Evolutionary conservation across 2,113 vertebrate species (phyloP).

Genomic region (Ochotona princeps): DNA sequence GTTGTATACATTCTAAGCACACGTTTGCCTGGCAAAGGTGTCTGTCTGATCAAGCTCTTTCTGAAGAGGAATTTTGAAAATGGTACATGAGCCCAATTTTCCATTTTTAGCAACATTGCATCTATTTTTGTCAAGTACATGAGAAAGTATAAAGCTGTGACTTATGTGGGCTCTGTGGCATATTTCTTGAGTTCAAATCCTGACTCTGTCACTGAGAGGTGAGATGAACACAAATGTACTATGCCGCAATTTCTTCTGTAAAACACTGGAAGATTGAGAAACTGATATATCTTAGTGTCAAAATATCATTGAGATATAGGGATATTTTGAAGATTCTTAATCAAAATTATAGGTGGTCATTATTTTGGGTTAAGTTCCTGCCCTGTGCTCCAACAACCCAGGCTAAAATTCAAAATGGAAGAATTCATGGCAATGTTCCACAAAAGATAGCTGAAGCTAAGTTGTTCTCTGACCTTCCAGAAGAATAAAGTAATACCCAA

Average conservation of each 20-base stretch:
- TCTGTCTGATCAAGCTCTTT: neutral
- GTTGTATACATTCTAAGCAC: neutral
- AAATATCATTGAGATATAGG: too few species aligned
- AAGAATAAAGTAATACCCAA: neutral
- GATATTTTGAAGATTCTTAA: neutral
- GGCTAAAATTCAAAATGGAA: neutral
- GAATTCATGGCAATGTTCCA: neutral
- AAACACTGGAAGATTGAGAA: neutral
- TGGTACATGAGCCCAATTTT: neutral
- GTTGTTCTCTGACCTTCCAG: neutral
- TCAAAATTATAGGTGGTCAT: neutral
- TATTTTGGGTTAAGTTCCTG: neutral
- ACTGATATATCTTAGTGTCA: too few species aligned
- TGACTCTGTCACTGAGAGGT: neutral
- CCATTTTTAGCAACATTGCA: neutral
- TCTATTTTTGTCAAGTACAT: rapidly evolving
- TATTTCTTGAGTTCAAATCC: neutral
- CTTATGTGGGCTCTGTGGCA: too few species aligned
- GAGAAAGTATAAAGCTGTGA: neutral
- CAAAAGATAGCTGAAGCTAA: neutral
- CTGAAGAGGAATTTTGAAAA: neutral
- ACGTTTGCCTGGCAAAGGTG: neutral
- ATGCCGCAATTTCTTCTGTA: neutral
- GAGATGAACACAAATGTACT: neutral
- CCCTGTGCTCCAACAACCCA: neutral